These are phyloP conservation scores for Tenualosa thibaudeaui DNA, from an alignment of 2,797 vertebrate species.

Conservation along the genomic window DNA sequence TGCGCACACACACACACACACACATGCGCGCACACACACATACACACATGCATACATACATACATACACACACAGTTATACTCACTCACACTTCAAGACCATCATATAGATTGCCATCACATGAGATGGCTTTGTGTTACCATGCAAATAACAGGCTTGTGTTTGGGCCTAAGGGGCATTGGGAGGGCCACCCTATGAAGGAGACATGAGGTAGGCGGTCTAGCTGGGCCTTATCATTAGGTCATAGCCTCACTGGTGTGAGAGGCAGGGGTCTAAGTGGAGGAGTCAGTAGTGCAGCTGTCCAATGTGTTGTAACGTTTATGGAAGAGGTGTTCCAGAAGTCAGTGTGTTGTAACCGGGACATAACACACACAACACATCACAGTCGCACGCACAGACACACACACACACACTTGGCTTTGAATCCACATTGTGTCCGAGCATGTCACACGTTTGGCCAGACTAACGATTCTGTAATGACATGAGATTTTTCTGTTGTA, in stretches of 20 bases:
- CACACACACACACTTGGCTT: neutral
- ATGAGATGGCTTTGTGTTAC: neutral
- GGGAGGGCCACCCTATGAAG: neutral
- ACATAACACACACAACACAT: neutral
- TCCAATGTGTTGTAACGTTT: neutral
- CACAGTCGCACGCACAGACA: neutral
- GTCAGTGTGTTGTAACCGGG: neutral
- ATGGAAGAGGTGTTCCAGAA: neutral
- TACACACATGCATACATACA: neutral
- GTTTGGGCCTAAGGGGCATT: neutral
- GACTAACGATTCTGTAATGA: neutral
- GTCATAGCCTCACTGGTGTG: neutral
- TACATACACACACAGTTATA: neutral
- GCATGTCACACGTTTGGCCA: slow-evolving; percentile 5
- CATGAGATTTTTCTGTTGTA: neutral
- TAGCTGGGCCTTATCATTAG: neutral
- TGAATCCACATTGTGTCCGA: neutral
- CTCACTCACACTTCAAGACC: neutral
- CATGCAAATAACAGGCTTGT: neutral
- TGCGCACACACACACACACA: neutral
- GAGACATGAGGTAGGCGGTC: neutral
- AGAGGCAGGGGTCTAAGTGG: neutral
- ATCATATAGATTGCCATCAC: neutral
- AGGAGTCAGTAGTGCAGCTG: neutral
- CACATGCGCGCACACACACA: neutral